Conservation (phyloP, 1,140 invertebrate genomes). For the Sarcophaga peregrina region DNA sequence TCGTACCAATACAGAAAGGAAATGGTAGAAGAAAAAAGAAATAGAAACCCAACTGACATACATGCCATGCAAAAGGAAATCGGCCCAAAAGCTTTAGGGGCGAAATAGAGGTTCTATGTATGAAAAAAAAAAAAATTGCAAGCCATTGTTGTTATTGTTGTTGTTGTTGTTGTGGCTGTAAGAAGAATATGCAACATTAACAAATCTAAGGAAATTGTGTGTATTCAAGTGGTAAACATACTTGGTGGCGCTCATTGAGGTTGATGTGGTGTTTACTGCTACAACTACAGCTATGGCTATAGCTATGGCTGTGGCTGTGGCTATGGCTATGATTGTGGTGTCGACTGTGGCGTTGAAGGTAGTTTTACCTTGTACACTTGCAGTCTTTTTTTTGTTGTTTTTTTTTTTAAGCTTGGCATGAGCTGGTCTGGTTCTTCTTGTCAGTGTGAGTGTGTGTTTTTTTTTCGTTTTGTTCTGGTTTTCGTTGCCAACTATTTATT, state of each 20-base stretch:
- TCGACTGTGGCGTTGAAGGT: neutral
- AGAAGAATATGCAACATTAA: neutral
- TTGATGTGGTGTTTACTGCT: no score
- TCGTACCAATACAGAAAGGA: neutral
- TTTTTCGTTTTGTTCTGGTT: neutral
- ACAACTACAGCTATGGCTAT: no score
- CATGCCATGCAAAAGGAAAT: neutral
- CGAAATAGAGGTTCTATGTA: no score
- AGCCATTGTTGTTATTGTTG: neutral
- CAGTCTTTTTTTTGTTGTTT: neutral
- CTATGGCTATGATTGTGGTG: neutral
- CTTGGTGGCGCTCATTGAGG: neutral
- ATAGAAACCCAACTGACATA: neutral
- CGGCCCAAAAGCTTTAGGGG: neutral
- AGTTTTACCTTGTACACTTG: constrained; percentile 34
- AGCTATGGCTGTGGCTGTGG: no score
- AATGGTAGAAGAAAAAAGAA: neutral
- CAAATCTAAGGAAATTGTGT: constrained; percentile 27
- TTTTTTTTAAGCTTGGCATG: constrained; percentile 9
- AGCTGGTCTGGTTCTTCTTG: neutral
- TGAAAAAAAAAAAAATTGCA: no score
- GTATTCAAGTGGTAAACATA: constrained; percentile 6
- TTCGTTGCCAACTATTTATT: constrained; percentile 33
- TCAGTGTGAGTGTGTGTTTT: neutral
- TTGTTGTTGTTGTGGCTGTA: neutral